Evolutionary conservation across 2,797 vertebrate species (phyloP).

Genomic region (Poecile montanus): DNA sequence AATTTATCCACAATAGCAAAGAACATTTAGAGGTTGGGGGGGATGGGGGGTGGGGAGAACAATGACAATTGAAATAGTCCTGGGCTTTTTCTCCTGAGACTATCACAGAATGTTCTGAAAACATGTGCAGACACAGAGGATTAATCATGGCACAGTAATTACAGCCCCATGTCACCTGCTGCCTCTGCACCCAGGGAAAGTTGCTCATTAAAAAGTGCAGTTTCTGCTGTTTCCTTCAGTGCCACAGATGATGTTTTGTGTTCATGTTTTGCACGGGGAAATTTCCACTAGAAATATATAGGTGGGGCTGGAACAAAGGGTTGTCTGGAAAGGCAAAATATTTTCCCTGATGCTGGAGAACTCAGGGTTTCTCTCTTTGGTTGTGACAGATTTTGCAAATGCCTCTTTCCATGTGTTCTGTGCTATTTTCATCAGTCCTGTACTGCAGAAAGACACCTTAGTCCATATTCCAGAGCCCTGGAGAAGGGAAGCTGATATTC

Average conservation of each 20-base stretch:
- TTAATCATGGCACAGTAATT: slow-evolving; percentile 46
- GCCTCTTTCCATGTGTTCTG: neutral
- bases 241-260: neutral
- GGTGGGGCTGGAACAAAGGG: neutral
- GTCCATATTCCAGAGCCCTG: neutral
- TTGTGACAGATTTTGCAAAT: neutral
- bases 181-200: slow-evolving; percentile 7
- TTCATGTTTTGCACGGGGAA: neutral
- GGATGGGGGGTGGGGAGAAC: neutral
- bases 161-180: neutral
- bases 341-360: neutral
- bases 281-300: neutral
- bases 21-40: neutral
- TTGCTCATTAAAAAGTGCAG: slow-evolving; percentile 16
- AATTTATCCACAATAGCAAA: neutral
- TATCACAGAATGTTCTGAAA: slow-evolving; percentile 30
- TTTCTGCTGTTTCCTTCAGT: neutral
- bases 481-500: neutral
- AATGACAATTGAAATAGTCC: neutral
- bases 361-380: neutral
- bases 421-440: neutral
- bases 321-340: neutral
- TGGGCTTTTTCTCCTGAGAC: neutral
- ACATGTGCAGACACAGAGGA: neutral
- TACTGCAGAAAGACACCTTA: neutral